phyloP scores from a whole-genome alignment of 2,113 vertebrate species.

The Plectropomus leopardus region DNA sequence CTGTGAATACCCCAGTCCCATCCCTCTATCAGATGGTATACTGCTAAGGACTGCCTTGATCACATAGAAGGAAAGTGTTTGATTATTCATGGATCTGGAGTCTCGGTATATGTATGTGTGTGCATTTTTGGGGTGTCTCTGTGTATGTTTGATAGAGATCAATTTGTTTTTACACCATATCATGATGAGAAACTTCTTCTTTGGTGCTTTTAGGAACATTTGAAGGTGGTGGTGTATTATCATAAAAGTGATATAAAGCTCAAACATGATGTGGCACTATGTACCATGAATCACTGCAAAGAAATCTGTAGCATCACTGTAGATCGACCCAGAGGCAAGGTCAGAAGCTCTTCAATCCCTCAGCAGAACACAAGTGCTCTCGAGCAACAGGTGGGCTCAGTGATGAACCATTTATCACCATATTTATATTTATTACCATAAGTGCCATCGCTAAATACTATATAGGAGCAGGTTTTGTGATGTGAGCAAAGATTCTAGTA shows the following conservation, averaged over 20 bases:
- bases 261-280: not conserved
- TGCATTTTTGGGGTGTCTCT: not conserved
- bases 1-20: slow-evolving; percentile 40
- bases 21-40: slow-evolving; percentile 16
- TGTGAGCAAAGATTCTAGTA: no score
- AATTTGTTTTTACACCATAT: not conserved
- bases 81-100: slow-evolving; percentile 3
- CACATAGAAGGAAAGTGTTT: slow-evolving; percentile 9
- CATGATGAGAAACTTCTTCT: not conserved
- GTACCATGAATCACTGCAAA: not conserved
- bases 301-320: not conserved
- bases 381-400: no score
- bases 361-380: not conserved
- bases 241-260: not conserved
- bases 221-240: not conserved
- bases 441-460: no score
- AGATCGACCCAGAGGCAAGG: not conserved
- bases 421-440: no score
- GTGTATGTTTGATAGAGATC: slow-evolving; percentile 3
- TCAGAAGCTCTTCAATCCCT: not conserved
- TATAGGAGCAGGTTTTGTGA: no score
- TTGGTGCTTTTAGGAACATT: not conserved
- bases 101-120: not conserved
- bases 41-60: slow-evolving; percentile 13
- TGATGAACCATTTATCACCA: no score